Base-by-base conservation (phyloP, 2,797 vertebrate species). In the Silurus lanzhouensis region DNA sequence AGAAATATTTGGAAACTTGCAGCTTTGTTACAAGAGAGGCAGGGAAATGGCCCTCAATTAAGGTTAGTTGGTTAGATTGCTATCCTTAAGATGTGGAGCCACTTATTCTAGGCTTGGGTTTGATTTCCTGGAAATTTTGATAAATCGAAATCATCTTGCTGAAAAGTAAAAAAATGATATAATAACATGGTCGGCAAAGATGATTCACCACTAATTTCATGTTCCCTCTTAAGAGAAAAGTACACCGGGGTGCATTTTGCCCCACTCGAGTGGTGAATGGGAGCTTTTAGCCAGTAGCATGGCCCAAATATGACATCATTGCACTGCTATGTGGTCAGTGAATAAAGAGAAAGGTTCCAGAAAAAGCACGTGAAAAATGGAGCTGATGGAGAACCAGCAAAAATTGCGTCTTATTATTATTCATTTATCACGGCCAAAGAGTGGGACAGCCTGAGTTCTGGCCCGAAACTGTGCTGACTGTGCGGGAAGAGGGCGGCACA, bases 191-290 rank as follows among this genome's bases (percentile, higher is more conserved):
- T 88, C 84, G 89, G 89, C 89, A 92, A 89, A 88, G 89, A 94
- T 95, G 92, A 95, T 90, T 94, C 93, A 95, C 92, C 93, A 91
- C 93, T 94, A 94, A 95, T 95, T 94, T 94, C 82, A 95, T 87
- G 91, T 95, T 95, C 90, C 92, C 86, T 88, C 91, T 92, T 88
- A 90, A 93, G 92, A 84, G 89, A 89, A 61, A 31, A 88, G 89
- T 89, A 91, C 89, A 91, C 80, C 91, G 92, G 87, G 89, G 88
- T 83, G 78, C 61, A 80, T 89, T 86, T 86, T 87, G 89, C 92
- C 85, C 90, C 88, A 71, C 92, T 91, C 67, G 84, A 88, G 27
- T 89, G 91, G 92, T 20, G 91, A 91, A 91, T 90, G 68, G 92
- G 84, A 89, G 46, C 85, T 85, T 86, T 85, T 68, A 88, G 90